Percentiles rank a stretch among this genome's conserved stretches.
Evolutionary conservation across 92 coral and sea anemone genomes (phyloP).

Genomic region (Epizoanthus rinbou): DNA sequence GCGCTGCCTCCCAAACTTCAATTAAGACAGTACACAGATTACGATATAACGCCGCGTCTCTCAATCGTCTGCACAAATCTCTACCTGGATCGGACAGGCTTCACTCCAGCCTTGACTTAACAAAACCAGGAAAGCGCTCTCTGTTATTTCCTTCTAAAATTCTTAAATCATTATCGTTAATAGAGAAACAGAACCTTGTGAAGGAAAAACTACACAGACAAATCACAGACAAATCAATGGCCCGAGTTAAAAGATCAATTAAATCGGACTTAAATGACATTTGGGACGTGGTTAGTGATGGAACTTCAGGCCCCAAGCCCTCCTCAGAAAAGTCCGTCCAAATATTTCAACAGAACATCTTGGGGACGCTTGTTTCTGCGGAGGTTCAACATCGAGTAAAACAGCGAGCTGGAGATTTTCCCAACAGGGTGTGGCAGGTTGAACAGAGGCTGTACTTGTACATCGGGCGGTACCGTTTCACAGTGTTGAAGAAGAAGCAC

Average conservation of each 20-base stretch:
- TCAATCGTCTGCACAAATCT: no score
- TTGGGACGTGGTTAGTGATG: conserved; percentile 23
- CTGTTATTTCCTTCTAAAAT: neutral
- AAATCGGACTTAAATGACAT: conserved; percentile 16
- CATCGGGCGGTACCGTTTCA: conserved; percentile 27
- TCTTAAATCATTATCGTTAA: neutral
- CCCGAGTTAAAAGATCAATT: neutral
- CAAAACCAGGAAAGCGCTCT: neutral
- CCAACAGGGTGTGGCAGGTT: conserved; percentile 12
- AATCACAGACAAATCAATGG: neutral
- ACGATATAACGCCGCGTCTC: no score
- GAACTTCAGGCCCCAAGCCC: conserved; percentile 5
- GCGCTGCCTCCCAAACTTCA: neutral
- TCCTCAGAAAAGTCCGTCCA: conserved; percentile 12
- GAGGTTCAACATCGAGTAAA: conserved; percentile 14
- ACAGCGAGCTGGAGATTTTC: neutral
- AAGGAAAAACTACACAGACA: neutral
- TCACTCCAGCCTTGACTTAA: neutral
- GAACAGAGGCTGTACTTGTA: conserved; percentile 25
- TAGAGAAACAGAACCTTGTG: neutral
- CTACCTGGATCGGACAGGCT: neutral
- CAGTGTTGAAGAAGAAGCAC: conserved; percentile 35
- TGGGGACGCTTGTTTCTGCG: neutral
- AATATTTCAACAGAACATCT: conserved; percentile 11
- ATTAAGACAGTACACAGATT: no score